Percentiles rank a stretch among this genome's conserved stretches.
These are phyloP conservation scores for Euschistus heros DNA, from an alignment of 1,140 invertebrate genomes.

Conservation along the genomic window DNA sequence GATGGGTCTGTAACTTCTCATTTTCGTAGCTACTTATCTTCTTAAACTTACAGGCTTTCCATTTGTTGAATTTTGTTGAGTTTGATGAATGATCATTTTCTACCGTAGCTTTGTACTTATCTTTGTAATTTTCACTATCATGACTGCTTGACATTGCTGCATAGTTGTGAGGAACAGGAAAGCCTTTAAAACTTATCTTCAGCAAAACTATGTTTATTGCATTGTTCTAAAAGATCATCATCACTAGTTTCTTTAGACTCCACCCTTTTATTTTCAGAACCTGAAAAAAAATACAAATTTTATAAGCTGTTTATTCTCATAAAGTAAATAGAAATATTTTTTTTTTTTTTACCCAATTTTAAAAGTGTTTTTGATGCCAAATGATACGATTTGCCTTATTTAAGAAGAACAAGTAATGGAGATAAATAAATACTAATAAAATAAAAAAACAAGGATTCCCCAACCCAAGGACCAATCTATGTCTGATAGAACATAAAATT, in stretches of 20 bases:
- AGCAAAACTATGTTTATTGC: conserved; percentile 55
- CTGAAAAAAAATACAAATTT: conserved; percentile 13
- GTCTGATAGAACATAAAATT: too few species aligned
- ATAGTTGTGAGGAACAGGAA: conserved; percentile 37
- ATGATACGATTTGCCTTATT: too few species aligned
- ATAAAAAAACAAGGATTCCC: too few species aligned
- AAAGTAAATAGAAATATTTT: too few species aligned
- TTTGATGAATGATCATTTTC: conserved; percentile 31
- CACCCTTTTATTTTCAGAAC: conserved; percentile 33
- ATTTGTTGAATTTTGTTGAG: conserved; percentile 30
- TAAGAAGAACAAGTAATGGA: too few species aligned
- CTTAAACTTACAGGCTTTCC: conserved; percentile 40
- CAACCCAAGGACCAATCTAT: too few species aligned
- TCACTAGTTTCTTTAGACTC: conserved; percentile 49
- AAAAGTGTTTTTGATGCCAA: too few species aligned
- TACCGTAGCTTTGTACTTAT: conserved; percentile 29
- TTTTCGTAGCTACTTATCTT: conserved; percentile 38
- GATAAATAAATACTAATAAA: too few species aligned
- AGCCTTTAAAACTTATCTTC: conserved; percentile 47
- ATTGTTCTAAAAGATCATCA: conserved; percentile 39
- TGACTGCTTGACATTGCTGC: conserved; percentile 17
- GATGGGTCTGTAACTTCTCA: conserved; percentile 37
- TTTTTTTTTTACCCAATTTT: too few species aligned
- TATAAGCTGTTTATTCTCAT: too few species aligned
- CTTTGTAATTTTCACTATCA: conserved; percentile 28